Evolutionary conservation across 2,113 vertebrate genomes (phyloP).

Genomic region (Zosterops borbonicus): DNA sequence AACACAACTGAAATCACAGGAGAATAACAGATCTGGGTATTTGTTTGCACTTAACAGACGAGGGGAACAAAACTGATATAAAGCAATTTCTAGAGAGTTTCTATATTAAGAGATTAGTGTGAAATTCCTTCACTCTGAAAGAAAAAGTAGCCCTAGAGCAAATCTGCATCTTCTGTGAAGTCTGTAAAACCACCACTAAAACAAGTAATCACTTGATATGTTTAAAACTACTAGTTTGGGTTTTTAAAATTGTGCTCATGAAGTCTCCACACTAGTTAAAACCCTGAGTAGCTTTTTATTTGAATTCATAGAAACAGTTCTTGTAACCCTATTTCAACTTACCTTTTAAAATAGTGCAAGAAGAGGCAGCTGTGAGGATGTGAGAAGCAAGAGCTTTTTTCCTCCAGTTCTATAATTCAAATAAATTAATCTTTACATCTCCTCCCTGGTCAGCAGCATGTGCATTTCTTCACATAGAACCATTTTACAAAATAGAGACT

Average conservation of each 20-base stretch:
- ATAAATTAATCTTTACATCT: background rate
- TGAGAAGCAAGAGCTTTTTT: background rate
- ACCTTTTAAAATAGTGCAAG: background rate
- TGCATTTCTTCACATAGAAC: background rate
- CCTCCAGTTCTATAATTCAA: background rate
- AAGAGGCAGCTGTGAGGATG: background rate
- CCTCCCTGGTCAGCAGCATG: background rate
- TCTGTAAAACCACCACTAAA: background rate
- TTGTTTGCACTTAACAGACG: conserved; percentile 65
- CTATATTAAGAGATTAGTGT: conserved; percentile 2
- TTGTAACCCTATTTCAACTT: background rate
- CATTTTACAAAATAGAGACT: background rate
- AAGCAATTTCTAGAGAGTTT: conserved; percentile 22
- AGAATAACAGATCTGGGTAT: conserved; percentile 29
- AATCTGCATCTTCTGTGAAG: background rate
- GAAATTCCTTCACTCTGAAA: conserved; percentile 9
- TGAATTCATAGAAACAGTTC: background rate
- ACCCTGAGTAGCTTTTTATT: background rate
- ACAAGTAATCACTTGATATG: background rate
- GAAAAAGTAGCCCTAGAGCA: background rate
- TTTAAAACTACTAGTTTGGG: background rate
- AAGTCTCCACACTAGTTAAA: background rate
- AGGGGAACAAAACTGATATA: conserved; percentile 17
- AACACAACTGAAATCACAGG: conserved; percentile 16
- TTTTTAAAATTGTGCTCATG: background rate